Conservation (phyloP, 2,797 vertebrate species). For the Syncerus caffer region DNA sequence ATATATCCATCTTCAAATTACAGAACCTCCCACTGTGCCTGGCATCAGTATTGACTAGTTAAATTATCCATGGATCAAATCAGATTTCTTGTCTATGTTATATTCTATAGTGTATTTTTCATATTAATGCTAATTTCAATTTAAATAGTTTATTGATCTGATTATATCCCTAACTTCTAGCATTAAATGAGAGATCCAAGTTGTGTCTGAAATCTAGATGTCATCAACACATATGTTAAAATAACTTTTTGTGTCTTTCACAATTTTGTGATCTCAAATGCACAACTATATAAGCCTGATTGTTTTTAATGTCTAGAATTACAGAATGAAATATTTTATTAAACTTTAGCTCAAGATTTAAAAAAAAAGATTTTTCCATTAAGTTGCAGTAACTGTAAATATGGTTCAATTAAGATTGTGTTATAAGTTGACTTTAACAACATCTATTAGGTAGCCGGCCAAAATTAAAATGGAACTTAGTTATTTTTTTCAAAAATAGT, state of each 20-base stretch:
- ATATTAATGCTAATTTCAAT: background rate
- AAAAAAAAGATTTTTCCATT: background rate
- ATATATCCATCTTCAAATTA: conserved; percentile 17
- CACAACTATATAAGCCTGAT: background rate
- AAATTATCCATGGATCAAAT: background rate
- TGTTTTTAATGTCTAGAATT: conserved; percentile 9
- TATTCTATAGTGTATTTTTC: background rate
- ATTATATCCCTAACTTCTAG: background rate
- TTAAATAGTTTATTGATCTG: conserved; percentile 15
- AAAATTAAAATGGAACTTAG: conserved; percentile 1
- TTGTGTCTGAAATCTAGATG: background rate
- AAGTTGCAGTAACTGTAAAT: background rate
- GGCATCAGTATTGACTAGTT: background rate
- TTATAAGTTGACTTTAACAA: background rate
- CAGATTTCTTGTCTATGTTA: background rate
- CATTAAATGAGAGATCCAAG: background rate
- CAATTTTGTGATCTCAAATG: background rate
- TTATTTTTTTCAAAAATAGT: background rate
- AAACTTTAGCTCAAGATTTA: background rate
- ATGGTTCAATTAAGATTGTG: background rate
- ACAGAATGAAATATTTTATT: background rate
- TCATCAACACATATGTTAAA: background rate
- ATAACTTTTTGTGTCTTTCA: conserved; percentile 9
- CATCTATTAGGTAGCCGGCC: background rate
- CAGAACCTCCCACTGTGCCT: background rate